A percentile compares a stretch with the other conserved stretches of the same genome.
These are phyloP conservation scores for Incurvaria masculella DNA, from an alignment of 2,888 invertebrate species.

Conservation along the genomic window DNA sequence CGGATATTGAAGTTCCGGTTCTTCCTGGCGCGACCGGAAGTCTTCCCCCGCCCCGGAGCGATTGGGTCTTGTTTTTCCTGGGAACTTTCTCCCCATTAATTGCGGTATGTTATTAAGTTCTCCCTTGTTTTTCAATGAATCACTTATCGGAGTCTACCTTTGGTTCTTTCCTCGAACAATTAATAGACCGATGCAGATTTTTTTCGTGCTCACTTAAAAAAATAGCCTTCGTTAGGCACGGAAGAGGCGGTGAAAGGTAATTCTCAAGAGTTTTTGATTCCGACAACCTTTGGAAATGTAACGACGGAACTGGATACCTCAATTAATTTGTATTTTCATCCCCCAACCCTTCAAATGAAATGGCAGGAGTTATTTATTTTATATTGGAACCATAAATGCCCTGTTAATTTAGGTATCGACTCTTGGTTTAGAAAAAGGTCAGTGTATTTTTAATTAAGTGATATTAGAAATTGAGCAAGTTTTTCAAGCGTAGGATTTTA, in stretches of 20 bases:
- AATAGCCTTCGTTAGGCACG: neutral
- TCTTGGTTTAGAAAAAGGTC: too few relatives aligned
- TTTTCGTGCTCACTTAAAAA: neutral
- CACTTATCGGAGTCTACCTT: neutral
- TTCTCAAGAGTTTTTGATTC: too few relatives aligned
- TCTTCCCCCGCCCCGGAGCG: neutral
- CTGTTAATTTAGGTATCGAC: too few relatives aligned
- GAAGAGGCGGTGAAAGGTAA: neutral
- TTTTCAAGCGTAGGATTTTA: too few relatives aligned
- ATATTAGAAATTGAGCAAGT: too few relatives aligned
- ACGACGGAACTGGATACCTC: too few relatives aligned
- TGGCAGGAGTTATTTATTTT: too few relatives aligned
- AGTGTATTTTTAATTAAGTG: too few relatives aligned
- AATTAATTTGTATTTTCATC: too few relatives aligned
- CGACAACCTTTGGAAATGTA: too few relatives aligned
- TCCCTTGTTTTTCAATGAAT: neutral
- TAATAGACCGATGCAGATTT: neutral
- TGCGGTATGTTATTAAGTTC: neutral
- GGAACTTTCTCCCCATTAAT: neutral
- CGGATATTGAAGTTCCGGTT: neutral
- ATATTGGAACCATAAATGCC: too few relatives aligned
- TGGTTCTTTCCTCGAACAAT: neutral
- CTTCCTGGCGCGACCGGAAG: neutral
- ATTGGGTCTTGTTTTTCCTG: neutral
- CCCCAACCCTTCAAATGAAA: too few relatives aligned